Base-by-base conservation (phyloP, 2,113 vertebrate genomes). In the Menidia beryllina region DNA sequence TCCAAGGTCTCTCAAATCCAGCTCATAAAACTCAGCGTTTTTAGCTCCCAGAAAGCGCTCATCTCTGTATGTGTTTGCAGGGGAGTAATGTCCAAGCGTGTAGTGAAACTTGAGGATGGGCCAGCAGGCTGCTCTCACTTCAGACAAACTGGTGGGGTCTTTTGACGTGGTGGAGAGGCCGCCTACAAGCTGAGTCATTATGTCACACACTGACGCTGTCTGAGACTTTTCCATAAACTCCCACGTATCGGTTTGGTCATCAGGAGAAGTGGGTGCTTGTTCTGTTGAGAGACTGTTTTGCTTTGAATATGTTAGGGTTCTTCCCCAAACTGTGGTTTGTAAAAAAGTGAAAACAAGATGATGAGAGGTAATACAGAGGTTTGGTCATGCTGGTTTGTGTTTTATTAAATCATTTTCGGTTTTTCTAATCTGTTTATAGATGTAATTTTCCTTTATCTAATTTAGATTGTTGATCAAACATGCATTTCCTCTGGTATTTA, bases 151-250 rank as follows among this genome's bases (percentile, higher is more conserved):
- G 82, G 66, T 75, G 83, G 76, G 66, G 81, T 75, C 74, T 83
- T 86, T 86, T 86, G 81, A 90, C 79, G 81, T 66, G 84, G 65
- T 48, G 54, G 75, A 87, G 89, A 85, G 85, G 84, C 91, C 89
- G 88, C 91, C 91, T 88, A 86, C 91, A 86, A 86, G 85, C 89
- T 91, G 89, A 92, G 70, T 92, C 89, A 91, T 83, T 62, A 84
- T 86, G 83, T 89, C 83, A 86, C 87, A 82, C 79, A 57, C 72
- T 86, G 88, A 90, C 68, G 82, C 81, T 60, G 81, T 88, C 85
- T 86, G 78, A 87, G 77, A 86, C 75, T 82, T 81, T 84, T 80
- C 83, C 86, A 88, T 70, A 68, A 86, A 91, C 90, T 87, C 87
- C 88, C 83, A 87, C 88, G n/a, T 68, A 74, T 88, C 74, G 73